Evolutionary conservation across 2,113 vertebrate genomes (phyloP), one percentile per base, ranked within the genome.

Genomic region (Lophochroa leadbeateri): DNA sequence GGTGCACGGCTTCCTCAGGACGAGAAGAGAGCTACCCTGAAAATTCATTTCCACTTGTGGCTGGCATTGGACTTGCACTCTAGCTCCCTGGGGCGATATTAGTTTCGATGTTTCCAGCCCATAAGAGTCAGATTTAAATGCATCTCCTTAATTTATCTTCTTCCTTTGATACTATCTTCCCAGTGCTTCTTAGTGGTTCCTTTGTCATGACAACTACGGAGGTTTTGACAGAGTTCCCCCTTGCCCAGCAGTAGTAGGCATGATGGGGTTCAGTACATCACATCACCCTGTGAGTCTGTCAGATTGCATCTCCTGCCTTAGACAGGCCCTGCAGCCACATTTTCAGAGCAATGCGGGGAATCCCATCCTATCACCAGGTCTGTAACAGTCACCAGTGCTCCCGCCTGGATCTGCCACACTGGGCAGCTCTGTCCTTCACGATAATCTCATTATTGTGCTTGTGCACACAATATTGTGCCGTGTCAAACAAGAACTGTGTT

Each of bases 21-120:
- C 3, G 15, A 85, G 79, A 67, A 6, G 82, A 75, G 79, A 90
- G 83, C 72, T 90, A 88, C 83, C 29, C 53, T 4, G 1, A 0
- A 5, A 88, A 86, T 84, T 93, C 39, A 96, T 92, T 95, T 93
- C 90, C 83, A 96, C 88, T 90, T 60, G 61, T 61, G 86, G 76
- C 72, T 95, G 82, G 65, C 1, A 0, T 25, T 37, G 69, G 82
- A 33, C 55, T 81, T 43, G 60, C 3, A 3, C 65, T 92, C 72
- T 63, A 89, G 53, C 28, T 84, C 60, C 92, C 77, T 46, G 52
- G 27, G 86, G 94, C 44, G 18, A 75, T 86, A 75, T 78, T 64
- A 86, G 82, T 90, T 96, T 89, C 4, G 6, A 83, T 3, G 1
- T 88, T 84, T 92, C 90, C 86, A 97, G 86, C 52, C 80, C 12